Evolutionary conservation across 2,797 vertebrate genomes (phyloP), one percentile per base, ranked within the genome.

Genomic region (Sitta carolinensis): DNA sequence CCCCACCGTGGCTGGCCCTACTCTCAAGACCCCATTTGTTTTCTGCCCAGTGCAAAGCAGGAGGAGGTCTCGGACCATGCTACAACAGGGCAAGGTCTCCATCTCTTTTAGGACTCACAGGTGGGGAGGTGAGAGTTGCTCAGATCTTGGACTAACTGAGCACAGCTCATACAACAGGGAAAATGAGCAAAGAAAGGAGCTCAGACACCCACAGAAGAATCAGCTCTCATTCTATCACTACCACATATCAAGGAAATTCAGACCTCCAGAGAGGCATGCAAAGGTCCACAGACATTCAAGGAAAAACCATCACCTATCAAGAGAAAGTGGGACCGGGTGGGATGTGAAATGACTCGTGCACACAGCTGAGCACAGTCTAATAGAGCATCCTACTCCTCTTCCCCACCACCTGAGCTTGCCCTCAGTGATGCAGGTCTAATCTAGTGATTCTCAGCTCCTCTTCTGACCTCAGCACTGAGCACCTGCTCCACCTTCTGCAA

Each of bases 81-180:
- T 47, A 22, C 12, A 40, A 25, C 26, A 59, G 18, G 27, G 32
- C 40, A 94, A 36, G 20, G 45, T 42, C 47, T 89, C 54, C 11
- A 27, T 32, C 54, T 54, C 34, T 64, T 61, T 47, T 0, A 0
- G 54, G 16, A 22, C 12, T 43, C 26, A 36, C 5, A 18, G 4
- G n/a, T 7, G 11, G 4, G 10, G 5, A 75, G 27, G 20, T 22
- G 48, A 90, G 48, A 79, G 47, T 40, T 61, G 45, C 38, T 85
- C 76, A 40, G 7, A 29, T 63, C 22, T 66, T 42, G 26, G 52
- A 88, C 30, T 32, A 69, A 59, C 18, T 1, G 1, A 78, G 21
- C 9, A 26, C 69, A 67, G 52, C 19, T 57, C 34, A 55, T 3
- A 45, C 0, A 3, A 61, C 4, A 45, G 10, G 4, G 4, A 32